Base-by-base conservation (phyloP, 2,797 vertebrate genomes). In the Geotrypetes seraphini region DNA sequence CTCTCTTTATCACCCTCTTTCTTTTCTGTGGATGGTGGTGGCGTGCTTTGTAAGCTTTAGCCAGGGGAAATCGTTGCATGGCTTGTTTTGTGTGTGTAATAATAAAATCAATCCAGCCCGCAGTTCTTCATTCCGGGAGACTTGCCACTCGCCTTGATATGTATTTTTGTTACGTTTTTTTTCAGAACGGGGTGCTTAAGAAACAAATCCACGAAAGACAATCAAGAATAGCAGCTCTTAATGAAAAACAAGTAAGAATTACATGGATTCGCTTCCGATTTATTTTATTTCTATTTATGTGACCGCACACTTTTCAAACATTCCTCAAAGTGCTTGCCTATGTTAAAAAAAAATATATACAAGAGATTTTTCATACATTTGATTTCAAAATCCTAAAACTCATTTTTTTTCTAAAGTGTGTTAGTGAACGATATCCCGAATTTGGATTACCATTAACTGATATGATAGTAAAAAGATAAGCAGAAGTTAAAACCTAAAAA, bases 241-340 rank as follows among this genome's bases (percentile, higher is more conserved):
- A 75, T 76, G 83, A 86, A 60, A 86, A 84, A 78, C 86, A 86
- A 88, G 85, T 88, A 78, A 86, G 78, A 44, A 43, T 55, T 40
- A 33, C 43, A 42, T 63, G 13, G 18, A 22, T 20, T 21, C 3
- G 37, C 3, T 7, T 27, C 25, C 36, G 33, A 34, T 53, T 50
- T 39, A 10, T 25, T 26, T 5, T 8, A 8, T 31, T 26, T 51
- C 30, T 47, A 47, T 43, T 41, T 62, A 42, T 47, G 42, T 39
- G 38, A 40, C 39, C 31, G 55, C 63, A 62, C 51, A 65, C 72
- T 78, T 62, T 46, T 61, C 63, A 50, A 50, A 71, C 67, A 50
- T 58, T 64, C 35, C 19, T 39, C 50, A 47, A 76, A 81, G 72
- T 79, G 63, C 53, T 36, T 30, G 39, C 27, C 19, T 46, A 38